Conservation (phyloP, 2,888 invertebrate species). For the Synanthedon formicaeformis region DNA sequence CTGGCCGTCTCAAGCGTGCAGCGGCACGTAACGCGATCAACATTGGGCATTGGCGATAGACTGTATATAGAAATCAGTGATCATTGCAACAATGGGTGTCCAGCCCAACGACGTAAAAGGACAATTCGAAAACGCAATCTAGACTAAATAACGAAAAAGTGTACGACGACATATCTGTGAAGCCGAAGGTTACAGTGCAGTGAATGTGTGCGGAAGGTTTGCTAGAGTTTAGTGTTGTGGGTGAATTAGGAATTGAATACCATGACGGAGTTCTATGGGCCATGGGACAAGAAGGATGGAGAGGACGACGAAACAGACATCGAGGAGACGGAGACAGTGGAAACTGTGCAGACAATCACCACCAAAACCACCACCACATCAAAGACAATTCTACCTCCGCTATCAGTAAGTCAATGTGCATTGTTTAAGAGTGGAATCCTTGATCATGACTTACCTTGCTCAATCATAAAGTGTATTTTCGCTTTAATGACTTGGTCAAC, state of each 20-base stretch:
- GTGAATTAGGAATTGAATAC: slow-evolving; percentile 25
- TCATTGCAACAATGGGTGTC: slow-evolving; percentile 26
- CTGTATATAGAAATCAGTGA: slow-evolving; percentile 10
- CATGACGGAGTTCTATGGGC: slow-evolving; percentile 65
- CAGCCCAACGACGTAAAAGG: slow-evolving; percentile 20
- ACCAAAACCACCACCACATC: slow-evolving; percentile 42
- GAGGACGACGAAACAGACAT: slow-evolving; percentile 19
- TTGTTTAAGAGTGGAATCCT: slow-evolving; percentile 15
- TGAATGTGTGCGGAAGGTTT: slow-evolving; percentile 47
- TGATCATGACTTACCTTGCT: slow-evolving; percentile 28
- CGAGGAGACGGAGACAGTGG: slow-evolving; percentile 36
- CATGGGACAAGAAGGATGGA: slow-evolving; percentile 41
- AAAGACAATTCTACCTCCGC: slow-evolving; percentile 16
- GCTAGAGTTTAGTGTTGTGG: slow-evolving; percentile 43
- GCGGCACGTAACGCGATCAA: slow-evolving; percentile 16
- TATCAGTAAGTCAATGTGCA: slow-evolving; percentile 33
- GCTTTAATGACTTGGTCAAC: slow-evolving; percentile 15
- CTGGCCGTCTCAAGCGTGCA: slow-evolving; percentile 56
- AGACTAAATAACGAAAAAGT: slow-evolving; percentile 14
- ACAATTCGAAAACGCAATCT: slow-evolving; percentile 23
- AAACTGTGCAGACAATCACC: slow-evolving; percentile 46
- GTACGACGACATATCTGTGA: slow-evolving; percentile 22
- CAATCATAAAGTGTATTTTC: slow-evolving; percentile 26
- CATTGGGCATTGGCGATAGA: slow-evolving; percentile 4
- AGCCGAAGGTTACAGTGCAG: slow-evolving; percentile 27